phyloP scores from a whole-genome alignment of 1,140 invertebrate species.

The Microplitis demolitor region DNA sequence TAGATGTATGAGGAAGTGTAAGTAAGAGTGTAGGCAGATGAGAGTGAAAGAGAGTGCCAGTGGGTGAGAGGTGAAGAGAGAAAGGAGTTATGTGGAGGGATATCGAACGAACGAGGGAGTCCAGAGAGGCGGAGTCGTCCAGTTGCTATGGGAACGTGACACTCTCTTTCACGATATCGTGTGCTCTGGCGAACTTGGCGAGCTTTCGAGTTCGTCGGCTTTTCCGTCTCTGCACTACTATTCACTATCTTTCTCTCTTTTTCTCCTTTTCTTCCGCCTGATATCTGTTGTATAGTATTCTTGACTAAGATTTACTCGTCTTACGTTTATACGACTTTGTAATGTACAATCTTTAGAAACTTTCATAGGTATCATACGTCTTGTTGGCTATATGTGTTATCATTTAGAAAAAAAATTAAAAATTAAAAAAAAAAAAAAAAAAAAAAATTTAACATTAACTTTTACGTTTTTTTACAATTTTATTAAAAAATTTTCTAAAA shows the following conservation, averaged over 20 bases:
- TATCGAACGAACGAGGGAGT: constrained; percentile 22
- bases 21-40: background rate
- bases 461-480: too few species aligned
- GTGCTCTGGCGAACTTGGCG: constrained; percentile 1
- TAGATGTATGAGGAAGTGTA: background rate
- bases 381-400: too few species aligned
- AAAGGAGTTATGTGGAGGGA: constrained; percentile 1
- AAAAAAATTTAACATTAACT: background rate
- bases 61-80: background rate
- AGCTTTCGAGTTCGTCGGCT: constrained; percentile 11
- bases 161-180: constrained; percentile 21
- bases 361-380: background rate
- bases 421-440: background rate
- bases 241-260: too few species aligned
- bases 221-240: background rate
- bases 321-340: background rate
- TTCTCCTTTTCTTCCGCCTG: too few species aligned
- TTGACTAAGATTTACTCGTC: background rate
- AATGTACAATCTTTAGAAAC: constrained; percentile 10
- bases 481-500: too few species aligned
- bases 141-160: constrained; percentile 30
- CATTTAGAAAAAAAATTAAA: background rate
- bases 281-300: background rate
- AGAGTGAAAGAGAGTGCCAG: background rate
- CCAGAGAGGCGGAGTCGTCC: constrained; percentile 23